Conservation (phyloP, 2,888 invertebrate genomes). For the Kryphioiulus occultus region DNA sequence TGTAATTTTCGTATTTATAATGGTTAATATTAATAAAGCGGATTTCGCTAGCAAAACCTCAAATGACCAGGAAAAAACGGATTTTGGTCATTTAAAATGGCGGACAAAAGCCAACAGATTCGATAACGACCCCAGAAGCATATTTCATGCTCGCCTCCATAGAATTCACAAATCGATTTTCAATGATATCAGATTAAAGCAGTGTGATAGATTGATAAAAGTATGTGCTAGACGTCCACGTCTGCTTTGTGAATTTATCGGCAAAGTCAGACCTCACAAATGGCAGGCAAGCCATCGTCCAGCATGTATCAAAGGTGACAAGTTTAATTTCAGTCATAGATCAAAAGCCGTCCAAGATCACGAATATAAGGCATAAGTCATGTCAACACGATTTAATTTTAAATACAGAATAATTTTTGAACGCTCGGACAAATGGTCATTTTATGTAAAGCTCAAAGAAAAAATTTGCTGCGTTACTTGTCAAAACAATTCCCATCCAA, state of each 20-base stretch:
- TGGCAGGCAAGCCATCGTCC: background rate
- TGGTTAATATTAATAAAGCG: too few relatives aligned
- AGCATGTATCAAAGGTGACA: slow-evolving; percentile 3
- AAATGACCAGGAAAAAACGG: background rate
- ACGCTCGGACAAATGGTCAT: slow-evolving; percentile 11
- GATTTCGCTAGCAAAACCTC: too few relatives aligned
- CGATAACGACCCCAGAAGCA: background rate
- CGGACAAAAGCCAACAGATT: background rate
- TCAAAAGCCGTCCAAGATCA: background rate
- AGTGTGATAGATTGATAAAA: slow-evolving; percentile 4
- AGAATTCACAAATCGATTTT: background rate
- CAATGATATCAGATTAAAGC: slow-evolving; percentile 1
- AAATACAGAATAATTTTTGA: slow-evolving; percentile 23
- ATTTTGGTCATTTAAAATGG: background rate
- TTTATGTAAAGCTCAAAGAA: background rate
- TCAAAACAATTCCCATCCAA: slow-evolving; percentile 20
- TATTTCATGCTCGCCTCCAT: background rate
- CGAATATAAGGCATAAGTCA: background rate
- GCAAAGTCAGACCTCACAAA: background rate
- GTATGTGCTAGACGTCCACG: background rate
- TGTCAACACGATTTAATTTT: slow-evolving; percentile 11
- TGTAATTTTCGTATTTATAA: too few relatives aligned
- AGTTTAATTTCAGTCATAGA: background rate
- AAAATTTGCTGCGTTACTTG: background rate
- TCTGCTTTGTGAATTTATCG: background rate